A percentile compares a stretch with the other conserved stretches of the same genome.
Conservation (phyloP, 2,113 vertebrate genomes). For the Psittacara wagleri region DNA sequence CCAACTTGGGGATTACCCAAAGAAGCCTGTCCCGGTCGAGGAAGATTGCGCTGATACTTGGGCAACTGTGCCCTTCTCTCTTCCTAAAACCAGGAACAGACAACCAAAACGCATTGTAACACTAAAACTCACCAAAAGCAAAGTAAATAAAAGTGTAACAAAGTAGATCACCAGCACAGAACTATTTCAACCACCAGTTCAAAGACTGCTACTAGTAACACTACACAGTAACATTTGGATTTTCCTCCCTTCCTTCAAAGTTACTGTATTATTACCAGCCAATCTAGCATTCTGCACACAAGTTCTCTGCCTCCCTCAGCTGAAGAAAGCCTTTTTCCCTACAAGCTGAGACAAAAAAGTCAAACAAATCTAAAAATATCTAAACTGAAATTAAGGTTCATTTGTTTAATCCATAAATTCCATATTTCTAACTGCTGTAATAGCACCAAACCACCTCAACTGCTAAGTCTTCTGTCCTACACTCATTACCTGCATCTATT, state of each 20-base stretch:
- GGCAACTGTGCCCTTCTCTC: slow-evolving; percentile 94
- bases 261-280: neutral
- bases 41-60: slow-evolving; percentile 93
- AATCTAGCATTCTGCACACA: neutral
- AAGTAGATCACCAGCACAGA: neutral
- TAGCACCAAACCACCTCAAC: neutral
- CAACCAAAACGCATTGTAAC: neutral
- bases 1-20: slow-evolving; percentile 85
- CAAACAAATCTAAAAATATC: neutral
- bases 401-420: neutral
- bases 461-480: neutral
- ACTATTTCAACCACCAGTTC: neutral
- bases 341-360: neutral
- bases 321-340: neutral
- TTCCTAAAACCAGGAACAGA: slow-evolving; percentile 78
- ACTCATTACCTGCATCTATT: neutral
- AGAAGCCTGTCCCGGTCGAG: slow-evolving; percentile 87
- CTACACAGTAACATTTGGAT: neutral
- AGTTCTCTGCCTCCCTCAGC: neutral
- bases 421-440: neutral
- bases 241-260: neutral
- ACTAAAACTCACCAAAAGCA: neutral
- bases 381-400: neutral
- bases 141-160: neutral
- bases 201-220: neutral